Evolutionary conservation across 2,888 invertebrate genomes (phyloP).

Genomic region (Acanthococcus lagerstroemiae): DNA sequence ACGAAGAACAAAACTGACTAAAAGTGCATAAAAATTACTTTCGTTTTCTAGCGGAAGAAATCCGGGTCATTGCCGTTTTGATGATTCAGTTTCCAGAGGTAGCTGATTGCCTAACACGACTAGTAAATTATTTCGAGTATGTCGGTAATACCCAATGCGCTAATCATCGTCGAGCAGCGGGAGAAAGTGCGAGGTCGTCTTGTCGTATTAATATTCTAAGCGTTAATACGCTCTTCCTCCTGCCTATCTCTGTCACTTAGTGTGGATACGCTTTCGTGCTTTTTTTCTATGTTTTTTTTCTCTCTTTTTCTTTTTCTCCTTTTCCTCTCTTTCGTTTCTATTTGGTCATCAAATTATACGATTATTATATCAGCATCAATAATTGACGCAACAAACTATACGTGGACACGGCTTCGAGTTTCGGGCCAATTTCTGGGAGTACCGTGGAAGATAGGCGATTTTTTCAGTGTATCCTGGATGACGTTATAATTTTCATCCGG

Average conservation of each 20-base stretch:
- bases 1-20: too few relatives aligned
- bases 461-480: too few relatives aligned
- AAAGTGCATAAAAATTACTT: too few relatives aligned
- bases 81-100: constrained; percentile 21
- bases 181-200: constrained; percentile 26
- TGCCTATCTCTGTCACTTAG: background rate
- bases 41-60: constrained; percentile 24
- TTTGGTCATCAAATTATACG: constrained; percentile 12
- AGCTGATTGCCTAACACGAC: constrained; percentile 18
- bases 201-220: background rate
- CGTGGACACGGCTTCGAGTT: too few relatives aligned
- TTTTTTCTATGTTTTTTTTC: background rate
- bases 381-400: constrained; percentile 2
- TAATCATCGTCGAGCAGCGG: constrained; percentile 13
- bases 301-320: background rate
- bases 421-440: too few relatives aligned
- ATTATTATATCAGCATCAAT: background rate
- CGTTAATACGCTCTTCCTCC: constrained; percentile 5
- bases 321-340: background rate
- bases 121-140: background rate
- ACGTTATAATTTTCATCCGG: too few relatives aligned
- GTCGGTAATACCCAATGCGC: constrained; percentile 23
- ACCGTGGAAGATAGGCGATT: too few relatives aligned
- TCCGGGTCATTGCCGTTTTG: constrained; percentile 26
- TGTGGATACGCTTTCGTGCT: background rate